These are phyloP conservation scores for Alloscopus bannaensis DNA, from an alignment of 2,888 invertebrate species.

Conservation along the genomic window DNA sequence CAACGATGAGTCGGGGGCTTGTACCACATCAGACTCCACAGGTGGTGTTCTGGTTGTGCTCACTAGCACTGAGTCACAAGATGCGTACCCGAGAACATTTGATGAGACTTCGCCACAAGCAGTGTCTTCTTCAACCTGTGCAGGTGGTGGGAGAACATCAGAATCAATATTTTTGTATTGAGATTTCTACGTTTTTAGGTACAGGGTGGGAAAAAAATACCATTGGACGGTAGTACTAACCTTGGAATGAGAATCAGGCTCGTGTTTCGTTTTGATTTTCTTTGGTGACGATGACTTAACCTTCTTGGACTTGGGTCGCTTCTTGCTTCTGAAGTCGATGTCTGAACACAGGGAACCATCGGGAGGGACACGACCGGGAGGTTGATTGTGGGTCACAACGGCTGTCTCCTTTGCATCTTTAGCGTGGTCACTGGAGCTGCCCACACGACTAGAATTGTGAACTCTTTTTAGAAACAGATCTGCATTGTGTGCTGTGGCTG, in stretches of 20 bases:
- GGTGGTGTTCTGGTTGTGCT: constrained; percentile 72
- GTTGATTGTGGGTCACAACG: constrained; percentile 49
- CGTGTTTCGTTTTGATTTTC: constrained; percentile 67
- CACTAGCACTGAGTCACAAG: constrained; percentile 69
- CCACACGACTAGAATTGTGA: constrained; percentile 71
- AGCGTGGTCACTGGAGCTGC: constrained; percentile 72
- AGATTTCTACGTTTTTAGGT: too few relatives aligned
- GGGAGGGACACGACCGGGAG: constrained; percentile 48
- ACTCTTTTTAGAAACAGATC: constrained; percentile 65
- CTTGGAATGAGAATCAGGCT: constrained; percentile 71
- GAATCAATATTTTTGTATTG: background rate
- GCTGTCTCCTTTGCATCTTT: constrained; percentile 60
- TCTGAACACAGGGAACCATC: constrained; percentile 67
- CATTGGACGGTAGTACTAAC: constrained; percentile 55
- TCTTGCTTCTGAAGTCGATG: constrained; percentile 61
- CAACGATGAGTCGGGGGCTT: constrained; percentile 73
- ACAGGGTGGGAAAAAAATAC: too few relatives aligned
- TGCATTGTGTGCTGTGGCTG: constrained; percentile 44
- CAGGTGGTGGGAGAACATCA: background rate
- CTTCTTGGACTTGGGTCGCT: constrained; percentile 68
- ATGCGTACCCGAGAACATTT: constrained; percentile 70
- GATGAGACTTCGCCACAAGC: constrained; percentile 71
- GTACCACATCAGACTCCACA: constrained; percentile 70
- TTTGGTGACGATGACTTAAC: constrained; percentile 70
- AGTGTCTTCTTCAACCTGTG: constrained; percentile 69